phyloP scores from a whole-genome alignment of 2,888 invertebrate species.

The Orchestes rusci region DNA sequence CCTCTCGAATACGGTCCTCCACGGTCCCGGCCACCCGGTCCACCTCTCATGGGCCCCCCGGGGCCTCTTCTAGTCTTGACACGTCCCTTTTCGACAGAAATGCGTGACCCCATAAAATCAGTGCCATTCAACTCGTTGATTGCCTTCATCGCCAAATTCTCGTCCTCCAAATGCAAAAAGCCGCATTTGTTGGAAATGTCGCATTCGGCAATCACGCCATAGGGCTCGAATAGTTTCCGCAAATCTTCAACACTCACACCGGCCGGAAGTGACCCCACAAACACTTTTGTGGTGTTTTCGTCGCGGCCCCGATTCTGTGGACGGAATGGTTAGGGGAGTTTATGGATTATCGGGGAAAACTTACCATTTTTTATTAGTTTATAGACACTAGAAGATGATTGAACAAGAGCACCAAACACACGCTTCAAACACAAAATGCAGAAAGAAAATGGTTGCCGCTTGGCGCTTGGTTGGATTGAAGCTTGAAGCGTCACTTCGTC shows the following conservation, averaged over 20 bases:
- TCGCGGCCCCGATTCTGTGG: conserved; percentile 34
- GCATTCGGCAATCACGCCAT: conserved; percentile 85
- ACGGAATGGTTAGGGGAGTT: too few relatives aligned
- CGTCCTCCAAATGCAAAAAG: conserved; percentile 84
- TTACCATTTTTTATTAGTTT: too few relatives aligned
- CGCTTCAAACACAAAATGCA: too few relatives aligned
- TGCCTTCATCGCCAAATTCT: conserved; percentile 74
- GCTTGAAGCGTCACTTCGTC: too few relatives aligned
- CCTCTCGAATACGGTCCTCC: conserved; percentile 39
- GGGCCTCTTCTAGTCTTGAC: conserved; percentile 59
- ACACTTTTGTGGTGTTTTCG: conserved; percentile 60
- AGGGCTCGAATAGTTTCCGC: conserved; percentile 74
- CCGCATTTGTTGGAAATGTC: conserved; percentile 93
- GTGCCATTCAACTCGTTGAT: conserved; percentile 74
- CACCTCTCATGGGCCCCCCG: conserved; percentile 42
- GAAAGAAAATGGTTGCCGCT: too few relatives aligned
- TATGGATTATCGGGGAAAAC: too few relatives aligned
- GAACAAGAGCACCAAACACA: too few relatives aligned
- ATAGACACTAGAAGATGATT: too few relatives aligned
- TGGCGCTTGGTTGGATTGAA: too few relatives aligned
- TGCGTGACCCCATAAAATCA: conserved; percentile 74
- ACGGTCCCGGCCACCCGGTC: conserved; percentile 45
- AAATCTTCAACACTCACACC: conserved; percentile 79
- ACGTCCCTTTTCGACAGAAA: conserved; percentile 77
- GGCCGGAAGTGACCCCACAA: conserved; percentile 86